These are phyloP conservation scores for Tangara arthus DNA, from an alignment of 2,797 vertebrate genomes.

Conservation along the genomic window DNA sequence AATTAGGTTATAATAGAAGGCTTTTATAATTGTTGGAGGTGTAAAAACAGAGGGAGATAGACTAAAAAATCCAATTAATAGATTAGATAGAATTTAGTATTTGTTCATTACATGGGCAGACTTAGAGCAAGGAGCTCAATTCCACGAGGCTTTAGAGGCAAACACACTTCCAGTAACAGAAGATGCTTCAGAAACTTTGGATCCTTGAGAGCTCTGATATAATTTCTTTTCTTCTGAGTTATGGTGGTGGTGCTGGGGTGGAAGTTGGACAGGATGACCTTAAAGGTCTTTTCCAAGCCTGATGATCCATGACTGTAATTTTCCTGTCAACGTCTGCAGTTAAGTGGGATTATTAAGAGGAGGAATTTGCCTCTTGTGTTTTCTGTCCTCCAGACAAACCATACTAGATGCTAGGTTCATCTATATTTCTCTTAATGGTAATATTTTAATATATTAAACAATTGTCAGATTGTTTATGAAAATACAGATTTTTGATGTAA, in stretches of 20 bases:
- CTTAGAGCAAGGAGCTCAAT: background rate
- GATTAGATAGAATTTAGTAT: background rate
- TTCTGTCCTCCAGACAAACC: background rate
- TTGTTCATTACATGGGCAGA: background rate
- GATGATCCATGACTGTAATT: background rate
- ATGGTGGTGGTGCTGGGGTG: background rate
- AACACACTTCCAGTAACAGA: background rate
- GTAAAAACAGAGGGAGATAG: background rate
- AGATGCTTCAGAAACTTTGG: background rate
- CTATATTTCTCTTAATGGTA: background rate
- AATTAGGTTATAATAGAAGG: background rate
- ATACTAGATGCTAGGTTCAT: background rate
- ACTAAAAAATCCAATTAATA: background rate
- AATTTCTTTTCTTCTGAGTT: background rate
- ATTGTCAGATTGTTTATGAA: background rate
- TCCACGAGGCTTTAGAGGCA: background rate
- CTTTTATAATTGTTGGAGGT: background rate
- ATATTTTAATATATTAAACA: background rate
- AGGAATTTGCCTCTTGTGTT: background rate
- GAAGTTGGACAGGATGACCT: no score
- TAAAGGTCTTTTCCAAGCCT: background rate
- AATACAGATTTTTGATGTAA: background rate
- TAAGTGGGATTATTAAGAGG: background rate
- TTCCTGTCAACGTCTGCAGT: background rate
- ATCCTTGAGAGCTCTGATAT: background rate